Percentiles rank a stretch among this genome's conserved stretches.
phyloP scores from a whole-genome alignment of 2,888 invertebrate genomes.

The Athetis lepigone region DNA sequence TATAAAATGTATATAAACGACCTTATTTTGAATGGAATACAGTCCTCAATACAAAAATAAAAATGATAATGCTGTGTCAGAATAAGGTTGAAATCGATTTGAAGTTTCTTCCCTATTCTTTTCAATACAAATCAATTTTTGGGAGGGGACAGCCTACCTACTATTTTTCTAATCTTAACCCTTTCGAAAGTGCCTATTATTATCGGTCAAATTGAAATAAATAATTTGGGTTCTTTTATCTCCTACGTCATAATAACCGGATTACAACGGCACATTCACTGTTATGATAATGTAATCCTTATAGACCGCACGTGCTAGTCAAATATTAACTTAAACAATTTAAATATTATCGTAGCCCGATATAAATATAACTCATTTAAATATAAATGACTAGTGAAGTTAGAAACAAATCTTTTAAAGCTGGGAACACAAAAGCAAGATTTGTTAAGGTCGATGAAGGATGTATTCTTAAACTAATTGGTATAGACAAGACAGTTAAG shows the following conservation, averaged over 20 bases:
- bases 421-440: neutral
- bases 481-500: too few relatives aligned
- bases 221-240: neutral
- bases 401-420: neutral
- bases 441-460: too few relatives aligned
- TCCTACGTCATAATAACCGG: constrained; percentile 9
- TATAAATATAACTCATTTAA: constrained; percentile 29
- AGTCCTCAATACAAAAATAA: neutral
- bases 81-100: too few relatives aligned
- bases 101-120: too few relatives aligned
- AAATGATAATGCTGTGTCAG: too few relatives aligned
- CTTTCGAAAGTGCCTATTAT: too few relatives aligned
- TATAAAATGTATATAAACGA: neutral
- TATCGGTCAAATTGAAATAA: too few relatives aligned
- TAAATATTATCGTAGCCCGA: constrained; percentile 15
- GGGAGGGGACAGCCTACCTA: too few relatives aligned
- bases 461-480: too few relatives aligned
- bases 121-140: too few relatives aligned
- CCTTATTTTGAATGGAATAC: neutral
- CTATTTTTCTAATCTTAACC: too few relatives aligned
- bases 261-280: constrained; percentile 25
- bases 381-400: constrained; percentile 19
- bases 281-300: constrained; percentile 36
- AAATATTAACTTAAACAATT: constrained; percentile 28
- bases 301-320: constrained; percentile 6